Conservation (phyloP, 2,888 invertebrate species). For the Cynaeus angustus region DNA sequence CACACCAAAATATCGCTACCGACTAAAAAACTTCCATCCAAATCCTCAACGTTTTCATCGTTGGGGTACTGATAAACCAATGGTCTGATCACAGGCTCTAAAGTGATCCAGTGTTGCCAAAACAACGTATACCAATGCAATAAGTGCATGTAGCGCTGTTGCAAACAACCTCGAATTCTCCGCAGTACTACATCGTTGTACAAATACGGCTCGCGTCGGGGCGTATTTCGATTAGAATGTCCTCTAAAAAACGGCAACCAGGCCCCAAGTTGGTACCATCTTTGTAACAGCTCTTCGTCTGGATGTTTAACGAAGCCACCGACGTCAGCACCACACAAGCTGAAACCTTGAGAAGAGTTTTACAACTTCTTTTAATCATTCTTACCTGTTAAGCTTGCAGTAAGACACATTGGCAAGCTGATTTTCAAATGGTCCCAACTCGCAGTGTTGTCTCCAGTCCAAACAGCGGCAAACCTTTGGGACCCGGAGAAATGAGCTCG, state of each 20-base stretch:
- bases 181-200: constrained; percentile 82
- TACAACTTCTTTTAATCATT: background rate
- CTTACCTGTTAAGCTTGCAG: constrained; percentile 47
- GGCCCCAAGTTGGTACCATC: constrained; percentile 83
- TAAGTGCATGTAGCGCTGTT: constrained; percentile 81
- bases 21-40: constrained; percentile 83
- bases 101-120: constrained; percentile 87
- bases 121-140: constrained; percentile 94
- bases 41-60: constrained; percentile 83
- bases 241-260: constrained; percentile 96
- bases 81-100: constrained; percentile 91
- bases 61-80: constrained; percentile 90
- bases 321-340: constrained; percentile 95
- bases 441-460: constrained; percentile 98
- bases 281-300: constrained; percentile 87
- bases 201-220: constrained; percentile 96
- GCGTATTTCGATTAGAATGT: constrained; percentile 95
- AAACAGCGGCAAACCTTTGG: constrained; percentile 91
- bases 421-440: constrained; percentile 92
- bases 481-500: constrained; percentile 93
- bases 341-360: constrained; percentile 79
- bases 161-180: constrained; percentile 78
- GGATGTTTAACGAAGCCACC: constrained; percentile 98
- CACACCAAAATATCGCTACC: constrained; percentile 87
- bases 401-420: constrained; percentile 93